Base-by-base conservation (phyloP, 2,797 vertebrate species). In the Bradypus variegatus region DNA sequence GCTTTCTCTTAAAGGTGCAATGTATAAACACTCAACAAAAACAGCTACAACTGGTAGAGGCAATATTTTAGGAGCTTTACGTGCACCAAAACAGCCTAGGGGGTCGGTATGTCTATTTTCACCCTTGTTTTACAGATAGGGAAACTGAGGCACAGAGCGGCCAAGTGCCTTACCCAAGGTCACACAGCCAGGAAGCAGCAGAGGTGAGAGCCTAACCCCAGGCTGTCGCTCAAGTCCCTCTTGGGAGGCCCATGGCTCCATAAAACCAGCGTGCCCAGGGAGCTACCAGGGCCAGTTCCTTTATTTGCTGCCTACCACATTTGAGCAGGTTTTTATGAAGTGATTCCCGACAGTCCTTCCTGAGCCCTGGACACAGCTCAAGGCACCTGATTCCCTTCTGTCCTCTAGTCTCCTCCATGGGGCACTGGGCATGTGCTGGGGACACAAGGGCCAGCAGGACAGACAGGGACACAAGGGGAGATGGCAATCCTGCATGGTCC, bases 231-330 rank as follows among this genome's bases (percentile, higher is more conserved):
- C 13, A 53, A 53, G n/a, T 60, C 29, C 21, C 27, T 19, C 53
- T 45, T 33, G 53, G 62, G 64, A 33, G 64, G 12, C 11, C 1
- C 1, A 23, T 41, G 55, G 8, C 33, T 13, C 62, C 50, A 18
- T 8, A n/a, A 55, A 50, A 50, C 13, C 29, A 33, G 31, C 3
- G 12, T 60, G 15, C 21, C 64, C 55, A 21, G 15, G 31, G 60
- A 18, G 3, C 19, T 8, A 11, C 8, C 33, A 29, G 21, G 23
- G 19, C 14, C 0, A 1, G 80, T 19, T 29, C 18, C n/a, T 11
- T 19, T 8, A 38, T 69, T 45, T 8, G 8, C 13, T 33, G 19
- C 50, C 36, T 33, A 27, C 21, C 1, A 2, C 4, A 14, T 33
- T 4, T 19, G 13, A 77, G 38, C 1, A 3, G 6, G 64, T 67